Percentiles rank a stretch among this genome's conserved stretches.
These are phyloP conservation scores for Temnothorax rugatulus DNA, from an alignment of 2,888 invertebrate genomes.

Conservation along the genomic window DNA sequence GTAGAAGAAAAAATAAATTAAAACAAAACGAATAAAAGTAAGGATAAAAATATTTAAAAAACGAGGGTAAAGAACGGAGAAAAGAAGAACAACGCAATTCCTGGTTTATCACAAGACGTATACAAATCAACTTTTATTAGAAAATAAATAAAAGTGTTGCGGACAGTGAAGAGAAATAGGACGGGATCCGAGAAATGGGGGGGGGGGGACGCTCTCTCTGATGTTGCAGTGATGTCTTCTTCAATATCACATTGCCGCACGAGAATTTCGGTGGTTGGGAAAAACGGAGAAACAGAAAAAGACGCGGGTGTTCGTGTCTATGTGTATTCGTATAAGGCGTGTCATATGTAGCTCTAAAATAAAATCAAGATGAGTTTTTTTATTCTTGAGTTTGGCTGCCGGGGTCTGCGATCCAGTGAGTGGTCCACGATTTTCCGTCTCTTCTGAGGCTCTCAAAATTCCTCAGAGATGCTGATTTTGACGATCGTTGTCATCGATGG, in stretches of 20 bases:
- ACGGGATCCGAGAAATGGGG: constrained; percentile 24
- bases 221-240: constrained; percentile 74
- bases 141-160: constrained; percentile 84
- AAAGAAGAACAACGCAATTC: constrained; percentile 7
- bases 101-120: constrained; percentile 83
- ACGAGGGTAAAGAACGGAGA: background rate
- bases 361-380: constrained; percentile 62
- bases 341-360: constrained; percentile 60
- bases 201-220: constrained; percentile 55
- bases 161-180: constrained; percentile 52
- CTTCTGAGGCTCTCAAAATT: constrained; percentile 49
- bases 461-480: constrained; percentile 4
- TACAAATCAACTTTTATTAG: constrained; percentile 83
- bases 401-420: constrained; percentile 76
- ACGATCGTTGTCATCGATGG: background rate
- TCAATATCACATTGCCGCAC: constrained; percentile 81
- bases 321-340: constrained; percentile 56
- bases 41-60: background rate
- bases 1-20: background rate
- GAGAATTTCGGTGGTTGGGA: constrained; percentile 66
- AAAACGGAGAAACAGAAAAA: constrained; percentile 15
- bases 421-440: constrained; percentile 66
- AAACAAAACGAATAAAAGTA: background rate
- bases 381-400: constrained; percentile 73
- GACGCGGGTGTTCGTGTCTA: constrained; percentile 51